Conservation (phyloP, 35 echinoderm and acorn worm species). For the Diadema setosum region DNA sequence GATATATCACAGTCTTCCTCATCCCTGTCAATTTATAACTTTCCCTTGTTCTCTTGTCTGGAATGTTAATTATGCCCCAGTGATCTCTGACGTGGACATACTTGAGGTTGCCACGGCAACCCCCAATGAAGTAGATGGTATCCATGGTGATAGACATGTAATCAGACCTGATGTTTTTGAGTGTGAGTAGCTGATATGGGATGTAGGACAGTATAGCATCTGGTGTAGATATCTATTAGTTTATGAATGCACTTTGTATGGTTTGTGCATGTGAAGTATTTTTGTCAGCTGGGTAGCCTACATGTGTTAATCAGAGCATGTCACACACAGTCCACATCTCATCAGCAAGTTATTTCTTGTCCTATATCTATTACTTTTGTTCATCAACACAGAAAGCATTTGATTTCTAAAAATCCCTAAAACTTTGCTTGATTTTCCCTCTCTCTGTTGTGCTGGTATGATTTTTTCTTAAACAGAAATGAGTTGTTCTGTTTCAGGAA, state of each 20-base stretch:
- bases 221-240: neutral
- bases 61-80: neutral
- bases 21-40: neutral
- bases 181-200: constrained; percentile 18
- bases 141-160: neutral
- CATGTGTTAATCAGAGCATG: no score
- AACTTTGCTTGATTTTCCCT: no score
- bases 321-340: no score
- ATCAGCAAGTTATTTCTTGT: no score
- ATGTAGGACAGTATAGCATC: neutral
- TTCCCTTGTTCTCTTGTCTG: neutral
- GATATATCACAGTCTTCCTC: neutral
- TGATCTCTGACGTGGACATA: constrained; percentile 19
- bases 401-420: no score
- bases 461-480: no score
- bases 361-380: no score
- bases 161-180: constrained; percentile 3
- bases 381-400: no score
- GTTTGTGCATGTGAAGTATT: neutral
- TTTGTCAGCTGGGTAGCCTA: no score
- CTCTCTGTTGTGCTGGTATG: no score
- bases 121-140: neutral
- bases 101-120: neutral
- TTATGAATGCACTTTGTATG: neutral
- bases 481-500: no score